These are phyloP conservation scores for Diceros bicornis DNA, from an alignment of 2,797 vertebrate species.

Conservation along the genomic window DNA sequence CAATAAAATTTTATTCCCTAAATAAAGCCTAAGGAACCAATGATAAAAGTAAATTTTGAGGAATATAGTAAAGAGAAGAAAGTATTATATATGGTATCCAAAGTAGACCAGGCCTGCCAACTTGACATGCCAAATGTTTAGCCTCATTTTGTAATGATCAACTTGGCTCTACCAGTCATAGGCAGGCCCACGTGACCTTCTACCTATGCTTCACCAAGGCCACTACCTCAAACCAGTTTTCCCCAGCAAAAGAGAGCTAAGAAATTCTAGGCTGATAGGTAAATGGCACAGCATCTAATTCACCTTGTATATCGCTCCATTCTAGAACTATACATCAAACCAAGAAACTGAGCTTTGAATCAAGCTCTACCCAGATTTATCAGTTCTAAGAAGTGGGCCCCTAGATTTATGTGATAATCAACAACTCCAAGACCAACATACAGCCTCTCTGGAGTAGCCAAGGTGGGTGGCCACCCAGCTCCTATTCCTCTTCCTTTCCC, in stretches of 20 bases:
- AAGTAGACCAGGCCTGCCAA: not conserved
- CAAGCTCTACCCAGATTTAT: not conserved
- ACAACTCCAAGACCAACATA: not conserved
- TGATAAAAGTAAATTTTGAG: constrained; percentile 24
- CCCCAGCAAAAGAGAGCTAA: not conserved
- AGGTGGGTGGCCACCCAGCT: not conserved
- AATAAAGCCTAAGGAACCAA: not conserved
- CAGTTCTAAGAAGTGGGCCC: not conserved
- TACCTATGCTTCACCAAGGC: not conserved
- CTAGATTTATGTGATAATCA: not conserved
- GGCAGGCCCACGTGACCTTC: not conserved
- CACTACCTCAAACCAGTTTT: not conserved
- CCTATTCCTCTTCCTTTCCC: not conserved
- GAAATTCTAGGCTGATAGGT: not conserved
- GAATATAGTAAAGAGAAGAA: not conserved
- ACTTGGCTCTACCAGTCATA: not conserved
- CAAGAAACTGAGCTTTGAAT: not conserved
- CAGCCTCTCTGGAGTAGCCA: not conserved
- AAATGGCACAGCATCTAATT: not conserved
- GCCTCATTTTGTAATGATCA: not conserved
- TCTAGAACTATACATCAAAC: not conserved
- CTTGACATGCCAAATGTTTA: not conserved
- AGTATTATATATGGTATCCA: not conserved
- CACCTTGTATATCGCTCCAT: not conserved
- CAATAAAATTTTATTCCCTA: not conserved